Percentiles rank a stretch among this genome's conserved stretches.
These are phyloP conservation scores for Bufo gargarizans DNA, from an alignment of 2,113 vertebrate genomes.

Conservation along the genomic window DNA sequence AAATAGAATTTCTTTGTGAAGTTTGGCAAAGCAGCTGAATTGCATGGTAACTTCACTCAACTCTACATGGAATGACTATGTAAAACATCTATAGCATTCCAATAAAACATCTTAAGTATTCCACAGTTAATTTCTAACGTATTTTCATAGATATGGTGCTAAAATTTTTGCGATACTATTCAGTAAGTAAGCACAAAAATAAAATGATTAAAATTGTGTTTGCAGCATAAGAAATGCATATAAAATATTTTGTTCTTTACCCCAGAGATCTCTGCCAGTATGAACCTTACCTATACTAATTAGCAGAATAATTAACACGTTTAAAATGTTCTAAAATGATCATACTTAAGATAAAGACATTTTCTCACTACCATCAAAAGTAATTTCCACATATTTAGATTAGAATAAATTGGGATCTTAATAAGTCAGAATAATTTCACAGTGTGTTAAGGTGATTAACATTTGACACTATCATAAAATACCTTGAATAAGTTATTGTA, in stretches of 20 bases:
- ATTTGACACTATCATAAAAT: slow-evolving; percentile 57
- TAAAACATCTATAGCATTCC: not conserved
- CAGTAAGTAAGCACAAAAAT: not conserved
- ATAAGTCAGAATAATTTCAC: slow-evolving; percentile 58
- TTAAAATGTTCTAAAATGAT: slow-evolving; percentile 48
- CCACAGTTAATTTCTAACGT: not conserved
- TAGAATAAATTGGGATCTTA: slow-evolving; percentile 55
- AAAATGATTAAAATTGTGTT: not conserved
- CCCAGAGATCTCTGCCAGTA: slow-evolving; percentile 1
- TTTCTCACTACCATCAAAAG: slow-evolving; percentile 49
- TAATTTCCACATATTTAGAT: slow-evolving; percentile 49
- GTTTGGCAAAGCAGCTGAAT: too few species aligned
- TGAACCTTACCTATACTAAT: slow-evolving; percentile 40
- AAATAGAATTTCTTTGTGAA: too few species aligned
- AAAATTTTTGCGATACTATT: too few species aligned
- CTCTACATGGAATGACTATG: too few species aligned
- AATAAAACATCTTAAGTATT: not conserved
- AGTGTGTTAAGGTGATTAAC: slow-evolving; percentile 57
- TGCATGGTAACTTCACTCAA: too few species aligned
- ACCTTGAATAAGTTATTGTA: slow-evolving; percentile 41
- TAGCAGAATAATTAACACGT: slow-evolving; percentile 50
- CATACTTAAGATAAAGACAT: slow-evolving; percentile 42
- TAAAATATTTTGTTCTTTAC: not conserved
- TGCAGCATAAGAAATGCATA: not conserved
- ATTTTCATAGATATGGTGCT: not conserved